These are phyloP conservation scores for Corvus hawaiiensis DNA, from an alignment of 2,113 vertebrate species.

Conservation along the genomic window DNA sequence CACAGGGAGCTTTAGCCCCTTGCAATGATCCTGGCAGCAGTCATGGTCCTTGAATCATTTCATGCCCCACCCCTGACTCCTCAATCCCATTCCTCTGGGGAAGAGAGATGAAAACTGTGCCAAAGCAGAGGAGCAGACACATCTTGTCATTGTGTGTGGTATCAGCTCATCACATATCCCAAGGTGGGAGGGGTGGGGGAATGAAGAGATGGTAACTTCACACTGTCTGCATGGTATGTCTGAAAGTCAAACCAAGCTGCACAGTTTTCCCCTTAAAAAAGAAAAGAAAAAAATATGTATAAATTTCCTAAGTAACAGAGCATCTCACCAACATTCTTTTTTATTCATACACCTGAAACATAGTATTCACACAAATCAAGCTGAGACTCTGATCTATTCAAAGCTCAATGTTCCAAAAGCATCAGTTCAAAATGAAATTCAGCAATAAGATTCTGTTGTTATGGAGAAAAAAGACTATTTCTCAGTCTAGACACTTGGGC, in stretches of 20 bases:
- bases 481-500: background rate
- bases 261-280: background rate
- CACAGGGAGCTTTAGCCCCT: background rate
- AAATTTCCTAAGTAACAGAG: background rate
- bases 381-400: background rate
- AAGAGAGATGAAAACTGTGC: background rate
- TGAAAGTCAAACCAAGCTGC: background rate
- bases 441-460: background rate
- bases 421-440: background rate
- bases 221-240: background rate
- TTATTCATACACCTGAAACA: background rate
- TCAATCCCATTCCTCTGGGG: background rate
- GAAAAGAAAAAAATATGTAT: accelerated
- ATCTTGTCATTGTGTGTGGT: background rate
- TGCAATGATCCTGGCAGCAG: background rate
- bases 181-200: too few relatives aligned
- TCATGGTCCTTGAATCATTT: background rate
- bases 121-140: background rate
- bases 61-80: background rate
- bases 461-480: background rate
- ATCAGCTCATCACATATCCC: background rate
- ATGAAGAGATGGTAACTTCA: background rate
- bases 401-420: background rate
- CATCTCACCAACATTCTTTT: background rate
- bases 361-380: background rate